These are phyloP conservation scores for Gymnothorax javanicus DNA, from an alignment of 2,797 vertebrate species.

Conservation along the genomic window DNA sequence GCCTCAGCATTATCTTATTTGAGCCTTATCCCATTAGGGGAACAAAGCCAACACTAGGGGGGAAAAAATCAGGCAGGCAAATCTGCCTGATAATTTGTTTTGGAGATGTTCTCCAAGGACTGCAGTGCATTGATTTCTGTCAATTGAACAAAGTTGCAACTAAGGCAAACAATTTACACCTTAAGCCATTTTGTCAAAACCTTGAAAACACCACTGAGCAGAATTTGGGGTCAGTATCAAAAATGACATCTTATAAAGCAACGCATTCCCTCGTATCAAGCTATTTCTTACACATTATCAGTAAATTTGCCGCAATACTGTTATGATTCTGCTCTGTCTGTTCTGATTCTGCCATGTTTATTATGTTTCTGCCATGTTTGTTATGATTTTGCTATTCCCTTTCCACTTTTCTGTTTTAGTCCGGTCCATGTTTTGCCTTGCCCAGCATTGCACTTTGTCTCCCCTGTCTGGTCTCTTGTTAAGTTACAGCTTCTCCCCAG, in stretches of 20 bases:
- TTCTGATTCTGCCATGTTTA: too few relatives aligned
- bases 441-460: too few relatives aligned
- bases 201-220: neutral
- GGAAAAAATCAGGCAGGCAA: slow-evolving; percentile 12
- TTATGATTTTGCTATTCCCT: too few relatives aligned
- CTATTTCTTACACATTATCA: neutral
- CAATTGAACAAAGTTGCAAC: neutral
- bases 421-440: too few relatives aligned
- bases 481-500: too few relatives aligned
- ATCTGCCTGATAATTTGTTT: slow-evolving; percentile 8
- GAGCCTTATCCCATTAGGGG: neutral
- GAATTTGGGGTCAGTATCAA: neutral
- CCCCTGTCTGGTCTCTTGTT: too few relatives aligned
- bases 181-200: neutral
- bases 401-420: too few relatives aligned
- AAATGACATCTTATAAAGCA: neutral
- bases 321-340: too few relatives aligned
- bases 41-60: neutral
- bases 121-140: slow-evolving; percentile 4
- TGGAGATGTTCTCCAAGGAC: slow-evolving; percentile 8
- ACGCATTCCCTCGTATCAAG: neutral
- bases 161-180: neutral
- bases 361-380: too few relatives aligned
- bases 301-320: neutral
- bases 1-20: neutral